phyloP scores from a whole-genome alignment of 2,113 vertebrate genomes.

The Apaloderma vittatum region DNA sequence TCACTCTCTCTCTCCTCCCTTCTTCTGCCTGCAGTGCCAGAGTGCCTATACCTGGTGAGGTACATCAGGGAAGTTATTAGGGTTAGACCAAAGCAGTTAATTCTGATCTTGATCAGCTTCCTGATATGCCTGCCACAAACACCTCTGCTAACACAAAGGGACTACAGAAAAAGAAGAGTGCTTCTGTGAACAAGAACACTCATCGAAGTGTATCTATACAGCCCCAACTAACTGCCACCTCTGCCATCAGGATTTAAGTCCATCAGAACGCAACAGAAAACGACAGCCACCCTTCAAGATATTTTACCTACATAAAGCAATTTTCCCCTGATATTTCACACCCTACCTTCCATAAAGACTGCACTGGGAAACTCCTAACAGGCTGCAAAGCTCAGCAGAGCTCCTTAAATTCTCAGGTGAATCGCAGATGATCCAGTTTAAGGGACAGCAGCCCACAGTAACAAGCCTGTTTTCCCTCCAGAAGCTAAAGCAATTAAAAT shows the following conservation, averaged over 20 bases:
- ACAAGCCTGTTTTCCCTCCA: not conserved
- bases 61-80: not conserved
- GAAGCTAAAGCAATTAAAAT: not conserved
- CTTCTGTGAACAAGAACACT: not conserved
- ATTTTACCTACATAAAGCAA: not conserved
- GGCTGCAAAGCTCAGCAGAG: not conserved
- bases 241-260: not conserved
- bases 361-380: not conserved
- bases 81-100: not conserved
- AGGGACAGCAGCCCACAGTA: fast-evolving
- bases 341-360: not conserved
- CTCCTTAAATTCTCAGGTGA: not conserved
- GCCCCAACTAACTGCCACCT: fast-evolving
- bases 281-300: not conserved
- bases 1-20: not conserved
- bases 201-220: not conserved
- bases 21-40: fast-evolving
- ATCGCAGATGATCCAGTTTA: not conserved
- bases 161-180: not conserved
- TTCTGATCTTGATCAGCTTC: not conserved
- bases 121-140: not conserved
- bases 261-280: not conserved
- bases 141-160: not conserved
- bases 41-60: not conserved
- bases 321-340: not conserved